phyloP scores from a whole-genome alignment of 2,888 invertebrate genomes.

The Thera britannica region DNA sequence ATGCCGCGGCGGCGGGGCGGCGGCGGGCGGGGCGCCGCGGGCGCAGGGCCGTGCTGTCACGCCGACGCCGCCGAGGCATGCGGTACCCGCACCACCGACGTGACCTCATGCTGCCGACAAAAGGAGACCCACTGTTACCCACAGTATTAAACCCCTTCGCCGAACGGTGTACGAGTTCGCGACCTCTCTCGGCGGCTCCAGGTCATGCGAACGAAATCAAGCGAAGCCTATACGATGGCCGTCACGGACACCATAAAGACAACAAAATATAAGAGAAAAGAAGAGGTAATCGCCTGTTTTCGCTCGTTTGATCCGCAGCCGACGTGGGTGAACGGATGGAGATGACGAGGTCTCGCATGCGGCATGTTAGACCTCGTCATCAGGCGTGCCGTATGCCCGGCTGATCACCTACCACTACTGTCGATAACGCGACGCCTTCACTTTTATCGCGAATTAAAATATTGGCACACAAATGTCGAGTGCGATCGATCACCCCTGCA shows the following conservation, averaged over 20 bases:
- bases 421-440: neutral
- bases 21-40: conserved; percentile 72
- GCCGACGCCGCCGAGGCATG: conserved; percentile 67
- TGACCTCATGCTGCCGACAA: conserved; percentile 78
- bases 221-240: neutral
- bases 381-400: too few relatives aligned
- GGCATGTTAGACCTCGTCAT: too few relatives aligned
- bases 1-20: conserved; percentile 77
- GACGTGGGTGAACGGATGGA: neutral
- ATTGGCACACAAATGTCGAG: neutral
- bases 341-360: neutral
- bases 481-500: conserved; percentile 2
- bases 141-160: neutral
- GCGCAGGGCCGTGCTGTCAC: conserved; percentile 80
- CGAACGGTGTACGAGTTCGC: too few relatives aligned
- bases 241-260: too few relatives aligned
- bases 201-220: neutral
- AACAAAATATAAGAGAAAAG: too few relatives aligned
- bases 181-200: too few relatives aligned
- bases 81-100: conserved; percentile 69
- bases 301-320: too few relatives aligned
- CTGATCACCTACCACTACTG: neutral
- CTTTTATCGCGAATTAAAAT: neutral
- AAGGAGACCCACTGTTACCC: neutral
- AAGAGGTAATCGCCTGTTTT: too few relatives aligned